Base-by-base conservation (phyloP, 2,797 vertebrate genomes). In the Poecilia picta region DNA sequence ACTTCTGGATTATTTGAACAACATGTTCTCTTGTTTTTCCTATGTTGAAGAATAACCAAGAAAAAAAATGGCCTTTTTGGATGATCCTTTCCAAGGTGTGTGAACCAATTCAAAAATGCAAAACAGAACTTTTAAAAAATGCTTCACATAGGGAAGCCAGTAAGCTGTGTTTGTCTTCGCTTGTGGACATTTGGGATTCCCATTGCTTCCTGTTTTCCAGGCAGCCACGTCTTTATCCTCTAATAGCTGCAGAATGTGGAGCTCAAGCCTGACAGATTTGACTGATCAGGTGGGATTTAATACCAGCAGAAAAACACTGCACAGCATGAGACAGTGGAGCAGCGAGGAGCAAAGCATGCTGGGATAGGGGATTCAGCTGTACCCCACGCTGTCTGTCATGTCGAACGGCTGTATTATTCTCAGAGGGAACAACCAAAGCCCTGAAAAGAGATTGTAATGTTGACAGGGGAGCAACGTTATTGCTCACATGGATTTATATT, bases 311-410 rank as follows among this genome's bases (percentile, higher is more conserved):
- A 73, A 68, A 85, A 53, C 55, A 5, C 47, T 31, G 31, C 81
- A 57, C 81, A 46, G 83, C 70, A 5, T 46, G 77, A 72, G 2
- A 70, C 36, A 2, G 23, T 0, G 72, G 41, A 76, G 80, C 72
- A 1, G 57, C 47, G 70, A 76, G 85, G 49, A 84, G 82, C 85
- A 75, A n/a, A 75, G 82, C 85, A 82, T 84, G 89, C 84, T 89
- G 84, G 84, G 83, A 86, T 70, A 46, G 51, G 62, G 79, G 73
- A 85, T 82, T 82, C 71, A 59, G 75, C 73, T 74, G 11, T 33
- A 59, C 41, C 13, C 49, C 5, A 5, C 4, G 83, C 84, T 88
- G 89, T 84, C 87, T 85, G 71, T 88, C 85, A 88, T n/a, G 5
- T 36, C 73, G 73, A 64, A 72, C 57, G 64, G 8, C 45, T 43